Evolutionary conservation across 2,113 vertebrate species (phyloP).

Genomic region (Myxocyprinus asiaticus): DNA sequence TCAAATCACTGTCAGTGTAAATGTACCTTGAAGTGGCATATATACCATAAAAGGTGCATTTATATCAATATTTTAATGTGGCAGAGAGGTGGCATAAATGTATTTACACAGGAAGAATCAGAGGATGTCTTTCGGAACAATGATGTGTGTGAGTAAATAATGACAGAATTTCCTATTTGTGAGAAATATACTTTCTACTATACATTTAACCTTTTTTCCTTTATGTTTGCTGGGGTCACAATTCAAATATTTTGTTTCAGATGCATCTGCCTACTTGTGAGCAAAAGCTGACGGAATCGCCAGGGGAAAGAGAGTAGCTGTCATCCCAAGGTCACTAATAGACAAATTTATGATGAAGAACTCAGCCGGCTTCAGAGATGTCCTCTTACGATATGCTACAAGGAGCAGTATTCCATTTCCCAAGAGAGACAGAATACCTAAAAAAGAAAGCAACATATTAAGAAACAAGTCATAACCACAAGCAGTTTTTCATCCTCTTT

Average conservation of each 20-base stretch:
- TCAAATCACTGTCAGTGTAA: too few species aligned
- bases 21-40: too few species aligned
- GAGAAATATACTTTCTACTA: neutral
- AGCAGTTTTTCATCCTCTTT: neutral
- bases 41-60: too few species aligned
- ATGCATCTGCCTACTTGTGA: slow-evolving; percentile 74
- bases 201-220: neutral
- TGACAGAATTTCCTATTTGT: neutral
- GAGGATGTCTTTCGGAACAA: too few species aligned
- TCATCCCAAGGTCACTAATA: slow-evolving; percentile 86
- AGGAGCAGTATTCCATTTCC: slow-evolving; percentile 81
- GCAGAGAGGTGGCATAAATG: too few species aligned
- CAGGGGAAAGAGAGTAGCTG: slow-evolving; percentile 79
- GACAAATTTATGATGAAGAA: slow-evolving; percentile 85
- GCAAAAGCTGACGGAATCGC: slow-evolving; percentile 81
- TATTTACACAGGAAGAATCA: too few species aligned
- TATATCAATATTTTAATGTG: too few species aligned
- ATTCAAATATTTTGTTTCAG: neutral
- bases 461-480: neutral
- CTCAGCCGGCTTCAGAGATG: slow-evolving; percentile 83
- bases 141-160: too few species aligned
- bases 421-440: slow-evolving; percentile 77
- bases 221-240: neutral
- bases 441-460: neutral
- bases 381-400: slow-evolving; percentile 80